Evolutionary conservation across 2,113 vertebrate species (phyloP).

Genomic region (Prionailurus viverrinus): DNA sequence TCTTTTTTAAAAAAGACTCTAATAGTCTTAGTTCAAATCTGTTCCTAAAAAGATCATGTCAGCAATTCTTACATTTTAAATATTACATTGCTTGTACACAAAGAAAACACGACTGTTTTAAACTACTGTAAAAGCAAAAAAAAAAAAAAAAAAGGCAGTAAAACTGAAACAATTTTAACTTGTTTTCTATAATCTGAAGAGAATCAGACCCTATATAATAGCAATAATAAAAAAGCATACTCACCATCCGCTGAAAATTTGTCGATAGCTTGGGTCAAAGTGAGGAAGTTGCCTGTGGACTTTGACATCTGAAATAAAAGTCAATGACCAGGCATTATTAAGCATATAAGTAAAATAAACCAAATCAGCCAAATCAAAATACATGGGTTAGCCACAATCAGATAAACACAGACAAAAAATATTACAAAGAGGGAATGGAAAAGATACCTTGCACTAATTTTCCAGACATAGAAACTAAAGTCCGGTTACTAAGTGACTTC

Average conservation of each 20-base stretch:
- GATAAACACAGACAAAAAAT: background rate
- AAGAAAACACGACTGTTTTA: slow-evolving; percentile 40
- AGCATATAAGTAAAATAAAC: background rate
- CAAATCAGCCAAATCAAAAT: background rate
- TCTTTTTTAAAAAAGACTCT: slow-evolving; percentile 4
- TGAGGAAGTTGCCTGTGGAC: slow-evolving; percentile 99
- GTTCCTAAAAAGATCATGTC: background rate
- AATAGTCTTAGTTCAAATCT: background rate
- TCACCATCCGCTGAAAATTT: slow-evolving; percentile 99
- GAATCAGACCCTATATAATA: background rate
- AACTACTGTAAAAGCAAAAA: slow-evolving; percentile 14
- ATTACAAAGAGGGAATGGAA: background rate
- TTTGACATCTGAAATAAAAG: slow-evolving; percentile 96
- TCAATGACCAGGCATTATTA: background rate
- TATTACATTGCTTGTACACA: background rate
- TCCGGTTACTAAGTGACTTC: background rate
- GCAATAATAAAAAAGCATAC: slow-evolving; percentile 59
- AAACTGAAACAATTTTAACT: slow-evolving; percentile 20
- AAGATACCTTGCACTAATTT: background rate
- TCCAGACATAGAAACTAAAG: background rate
- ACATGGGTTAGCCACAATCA: background rate
- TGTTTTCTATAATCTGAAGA: background rate
- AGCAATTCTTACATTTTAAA: slow-evolving; percentile 3
- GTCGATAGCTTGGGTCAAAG: slow-evolving; percentile 92
- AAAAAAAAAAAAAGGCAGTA: background rate